These are phyloP conservation scores for Oceanites oceanicus DNA, from an alignment of 2,113 vertebrate genomes.

Conservation along the genomic window DNA sequence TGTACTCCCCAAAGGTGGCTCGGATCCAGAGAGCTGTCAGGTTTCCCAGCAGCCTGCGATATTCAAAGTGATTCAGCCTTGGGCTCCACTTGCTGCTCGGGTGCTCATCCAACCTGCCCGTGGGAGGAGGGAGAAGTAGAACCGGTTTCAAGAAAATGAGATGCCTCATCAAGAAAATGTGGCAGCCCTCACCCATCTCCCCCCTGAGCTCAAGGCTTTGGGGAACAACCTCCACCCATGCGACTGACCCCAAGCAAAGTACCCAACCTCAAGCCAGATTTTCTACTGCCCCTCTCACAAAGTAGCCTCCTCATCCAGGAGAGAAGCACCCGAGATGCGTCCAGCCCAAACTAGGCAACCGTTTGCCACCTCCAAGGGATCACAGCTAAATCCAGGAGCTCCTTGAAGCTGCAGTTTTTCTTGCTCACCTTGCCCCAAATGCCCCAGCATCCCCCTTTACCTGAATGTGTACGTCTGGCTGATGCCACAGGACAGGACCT, in stretches of 20 bases:
- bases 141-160: not conserved
- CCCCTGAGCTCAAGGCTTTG: not conserved
- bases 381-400: not conserved
- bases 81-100: conserved; percentile 84
- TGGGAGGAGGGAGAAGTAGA: not conserved
- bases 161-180: not conserved
- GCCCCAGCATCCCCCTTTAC: conserved; percentile 51
- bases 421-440: not conserved
- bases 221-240: not conserved
- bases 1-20: conserved; percentile 87
- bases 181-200: not conserved
- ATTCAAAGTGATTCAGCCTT: conserved; percentile 81
- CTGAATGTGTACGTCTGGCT: conserved; percentile 85
- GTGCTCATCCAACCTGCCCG: conserved; percentile 82
- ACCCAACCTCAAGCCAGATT: not conserved
- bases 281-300: not conserved
- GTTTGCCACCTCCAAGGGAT: not conserved
- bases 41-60: conserved; percentile 85
- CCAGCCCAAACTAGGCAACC: not conserved
- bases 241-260: accelerated
- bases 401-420: accelerated
- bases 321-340: not conserved
- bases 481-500: conserved; percentile 81
- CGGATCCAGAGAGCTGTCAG: conserved; percentile 88
- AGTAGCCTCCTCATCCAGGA: not conserved